Evolutionary conservation across 2,113 vertebrate species (phyloP).

Genomic region (Lophius piscatorius): DNA sequence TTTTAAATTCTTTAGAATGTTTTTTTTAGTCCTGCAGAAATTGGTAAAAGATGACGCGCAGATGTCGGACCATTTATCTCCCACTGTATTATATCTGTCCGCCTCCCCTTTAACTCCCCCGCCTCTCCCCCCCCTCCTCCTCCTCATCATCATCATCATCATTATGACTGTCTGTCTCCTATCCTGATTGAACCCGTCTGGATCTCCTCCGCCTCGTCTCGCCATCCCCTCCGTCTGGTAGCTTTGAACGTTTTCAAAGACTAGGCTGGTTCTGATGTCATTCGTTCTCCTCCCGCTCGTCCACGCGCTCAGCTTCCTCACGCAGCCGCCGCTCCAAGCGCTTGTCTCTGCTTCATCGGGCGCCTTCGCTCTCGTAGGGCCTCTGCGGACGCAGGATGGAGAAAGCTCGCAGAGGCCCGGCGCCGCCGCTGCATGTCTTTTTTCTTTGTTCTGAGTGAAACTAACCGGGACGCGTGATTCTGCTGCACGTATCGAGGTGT

Average conservation of each 20-base stretch:
- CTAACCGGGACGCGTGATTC: slow-evolving; percentile 12
- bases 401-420: slow-evolving; percentile 44
- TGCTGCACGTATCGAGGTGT: slow-evolving; percentile 36
- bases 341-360: slow-evolving; percentile 36
- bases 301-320: slow-evolving; percentile 16
- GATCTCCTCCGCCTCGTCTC: slow-evolving; percentile 16
- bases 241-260: slow-evolving; percentile 1
- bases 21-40: slow-evolving; percentile 47
- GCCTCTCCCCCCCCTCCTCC: neutral
- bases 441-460: slow-evolving; percentile 10
- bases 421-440: slow-evolving; percentile 57
- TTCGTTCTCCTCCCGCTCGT: neutral
- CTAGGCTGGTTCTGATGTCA: no score
- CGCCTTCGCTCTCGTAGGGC: slow-evolving; percentile 57
- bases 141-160: slow-evolving; percentile 37
- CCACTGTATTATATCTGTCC: slow-evolving; percentile 50
- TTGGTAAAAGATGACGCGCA: slow-evolving; percentile 76
- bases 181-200: slow-evolving; percentile 24
- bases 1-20: slow-evolving; percentile 72
- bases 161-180: no score
- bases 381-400: slow-evolving; percentile 3
- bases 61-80: slow-evolving; percentile 81
- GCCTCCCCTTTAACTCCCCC: neutral
- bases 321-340: no score
- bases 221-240: slow-evolving; percentile 42